Conservation (phyloP, 1,140 invertebrate genomes). For the Amyelois transitella region DNA sequence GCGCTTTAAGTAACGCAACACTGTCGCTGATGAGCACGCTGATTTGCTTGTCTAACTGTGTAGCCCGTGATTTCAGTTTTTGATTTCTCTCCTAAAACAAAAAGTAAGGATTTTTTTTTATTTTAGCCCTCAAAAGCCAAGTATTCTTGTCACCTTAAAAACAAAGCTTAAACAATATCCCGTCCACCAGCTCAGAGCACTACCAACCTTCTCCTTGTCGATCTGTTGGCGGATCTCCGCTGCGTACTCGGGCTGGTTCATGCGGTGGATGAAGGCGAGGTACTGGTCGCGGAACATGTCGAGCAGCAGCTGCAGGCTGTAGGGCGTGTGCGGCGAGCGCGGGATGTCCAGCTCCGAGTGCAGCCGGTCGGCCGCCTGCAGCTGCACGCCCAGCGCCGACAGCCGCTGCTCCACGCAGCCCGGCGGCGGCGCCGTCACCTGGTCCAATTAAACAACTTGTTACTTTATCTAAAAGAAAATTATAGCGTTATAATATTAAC, state of each 20-base stretch:
- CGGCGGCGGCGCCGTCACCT: conserved; percentile 80
- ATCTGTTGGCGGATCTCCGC: conserved; percentile 85
- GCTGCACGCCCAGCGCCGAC: conserved; percentile 80
- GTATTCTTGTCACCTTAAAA: no score
- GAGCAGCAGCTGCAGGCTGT: conserved; percentile 88
- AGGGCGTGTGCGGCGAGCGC: conserved; percentile 84
- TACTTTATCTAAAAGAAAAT: no score
- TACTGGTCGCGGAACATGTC: conserved; percentile 90
- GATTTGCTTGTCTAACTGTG: conserved; percentile 93
- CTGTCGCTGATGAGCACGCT: conserved; percentile 93
- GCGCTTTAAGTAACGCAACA: conserved; percentile 89
- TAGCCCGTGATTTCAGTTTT: conserved; percentile 84
- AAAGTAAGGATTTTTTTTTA: no score
- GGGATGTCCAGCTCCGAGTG: conserved; percentile 90
- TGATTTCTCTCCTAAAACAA: conserved; percentile 82
- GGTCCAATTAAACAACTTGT: no score
- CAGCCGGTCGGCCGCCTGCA: conserved; percentile 76
- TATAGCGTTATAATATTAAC: no score
- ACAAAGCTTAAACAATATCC: no score
- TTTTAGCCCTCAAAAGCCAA: no score
- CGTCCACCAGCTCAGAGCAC: no score
- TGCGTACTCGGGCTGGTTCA: conserved; percentile 86
- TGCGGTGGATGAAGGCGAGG: conserved; percentile 85
- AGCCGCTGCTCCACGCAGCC: conserved; percentile 93
- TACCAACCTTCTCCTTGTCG: conserved; percentile 86